Evolutionary conservation across 2,113 vertebrate genomes (phyloP).

Genomic region (Stomatorhinus ivindoensis): DNA sequence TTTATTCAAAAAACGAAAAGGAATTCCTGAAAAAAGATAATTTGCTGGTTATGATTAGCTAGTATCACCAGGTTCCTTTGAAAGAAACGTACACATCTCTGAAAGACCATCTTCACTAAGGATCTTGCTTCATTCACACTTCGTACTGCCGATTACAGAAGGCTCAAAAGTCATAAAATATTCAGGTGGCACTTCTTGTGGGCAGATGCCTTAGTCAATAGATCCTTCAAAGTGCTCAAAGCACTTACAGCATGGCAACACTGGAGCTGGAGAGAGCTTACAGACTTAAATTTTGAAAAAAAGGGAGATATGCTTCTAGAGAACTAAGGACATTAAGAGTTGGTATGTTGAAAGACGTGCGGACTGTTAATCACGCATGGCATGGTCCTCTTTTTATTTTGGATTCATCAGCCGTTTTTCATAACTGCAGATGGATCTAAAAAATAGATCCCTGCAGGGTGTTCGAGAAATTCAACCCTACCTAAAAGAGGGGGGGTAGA

Average conservation of each 20-base stretch:
- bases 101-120: background rate
- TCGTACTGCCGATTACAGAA: background rate
- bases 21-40: background rate
- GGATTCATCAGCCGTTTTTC: background rate
- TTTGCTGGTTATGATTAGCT: background rate
- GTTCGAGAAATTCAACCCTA: background rate
- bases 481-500: background rate
- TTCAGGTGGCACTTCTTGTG: background rate
- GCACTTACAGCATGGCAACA: background rate
- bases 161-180: background rate
- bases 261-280: background rate
- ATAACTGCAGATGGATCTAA: background rate
- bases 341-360: background rate
- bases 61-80: background rate
- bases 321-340: background rate
- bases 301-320: background rate
- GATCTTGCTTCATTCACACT: background rate
- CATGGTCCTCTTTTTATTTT: background rate
- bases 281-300: background rate
- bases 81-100: background rate
- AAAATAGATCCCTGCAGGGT: background rate
- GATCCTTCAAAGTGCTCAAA: background rate
- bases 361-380: background rate
- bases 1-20: background rate
- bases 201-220: background rate